Conservation (phyloP, 1,140 invertebrate genomes). For the Teleogryllus occipitalis region DNA sequence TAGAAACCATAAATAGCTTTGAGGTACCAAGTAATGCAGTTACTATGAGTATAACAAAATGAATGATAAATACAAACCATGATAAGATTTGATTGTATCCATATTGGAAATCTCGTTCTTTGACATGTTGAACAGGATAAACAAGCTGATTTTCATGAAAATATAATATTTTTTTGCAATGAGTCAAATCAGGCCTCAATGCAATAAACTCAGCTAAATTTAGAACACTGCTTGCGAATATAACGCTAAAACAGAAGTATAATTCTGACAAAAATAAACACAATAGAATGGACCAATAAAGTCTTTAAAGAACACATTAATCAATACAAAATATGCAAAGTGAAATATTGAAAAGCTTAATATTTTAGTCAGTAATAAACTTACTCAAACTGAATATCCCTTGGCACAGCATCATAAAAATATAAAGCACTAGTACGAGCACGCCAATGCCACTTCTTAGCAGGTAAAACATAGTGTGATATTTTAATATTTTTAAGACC, state of each 20-base stretch:
- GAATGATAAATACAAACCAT: conserved; percentile 41
- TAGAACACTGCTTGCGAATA: conserved; percentile 65
- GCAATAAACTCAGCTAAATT: conserved; percentile 62
- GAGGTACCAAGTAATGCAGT: too few species aligned
- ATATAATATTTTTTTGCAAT: conserved; percentile 58
- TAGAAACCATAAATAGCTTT: too few species aligned
- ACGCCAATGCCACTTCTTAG: conserved; percentile 75
- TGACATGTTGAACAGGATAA: conserved; percentile 57
- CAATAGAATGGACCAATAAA: neutral
- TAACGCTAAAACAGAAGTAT: conserved; percentile 34
- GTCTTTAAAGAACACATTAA: neutral
- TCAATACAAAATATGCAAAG: neutral
- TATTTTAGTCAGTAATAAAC: conserved; percentile 10
- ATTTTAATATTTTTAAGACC: conserved; percentile 28
- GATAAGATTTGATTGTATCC: conserved; percentile 68
- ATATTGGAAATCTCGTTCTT: conserved; percentile 67
- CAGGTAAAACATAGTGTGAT: conserved; percentile 46
- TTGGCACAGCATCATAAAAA: conserved; percentile 51
- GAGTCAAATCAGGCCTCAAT: conserved; percentile 51
- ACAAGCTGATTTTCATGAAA: conserved; percentile 74
- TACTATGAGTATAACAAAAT: neutral
- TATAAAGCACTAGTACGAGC: conserved; percentile 57
- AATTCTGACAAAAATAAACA: neutral
- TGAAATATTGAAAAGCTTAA: neutral
- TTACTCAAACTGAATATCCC: conserved; percentile 41